These are phyloP conservation scores for Hycleus phaleratus DNA, from an alignment of 1,140 invertebrate species.

Conservation along the genomic window DNA sequence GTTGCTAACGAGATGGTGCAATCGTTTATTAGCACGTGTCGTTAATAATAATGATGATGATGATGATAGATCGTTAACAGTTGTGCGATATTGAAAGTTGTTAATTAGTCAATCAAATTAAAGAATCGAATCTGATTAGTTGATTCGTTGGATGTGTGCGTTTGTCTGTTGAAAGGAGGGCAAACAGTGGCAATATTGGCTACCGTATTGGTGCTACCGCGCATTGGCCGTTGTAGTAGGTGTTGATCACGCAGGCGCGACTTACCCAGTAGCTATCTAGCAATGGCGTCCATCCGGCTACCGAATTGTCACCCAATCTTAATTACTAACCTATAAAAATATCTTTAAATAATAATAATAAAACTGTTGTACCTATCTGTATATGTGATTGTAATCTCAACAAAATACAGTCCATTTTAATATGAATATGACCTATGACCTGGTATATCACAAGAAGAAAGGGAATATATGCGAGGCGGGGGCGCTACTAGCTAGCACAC, in stretches of 20 bases:
- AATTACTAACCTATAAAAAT: too few species aligned
- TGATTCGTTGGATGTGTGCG: too few species aligned
- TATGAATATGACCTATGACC: slow-evolving; percentile 13
- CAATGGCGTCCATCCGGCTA: slow-evolving; percentile 3
- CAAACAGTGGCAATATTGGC: slow-evolving; percentile 18
- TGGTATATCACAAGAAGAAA: background rate
- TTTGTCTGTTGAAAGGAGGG: slow-evolving; percentile 3
- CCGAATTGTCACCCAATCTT: background rate
- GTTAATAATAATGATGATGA: background rate
- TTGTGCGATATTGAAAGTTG: too few species aligned
- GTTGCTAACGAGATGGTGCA: slow-evolving; percentile 3
- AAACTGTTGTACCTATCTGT: background rate
- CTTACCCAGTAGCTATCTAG: slow-evolving; percentile 9
- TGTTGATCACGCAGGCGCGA: slow-evolving; percentile 10
- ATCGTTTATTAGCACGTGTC: slow-evolving; percentile 4
- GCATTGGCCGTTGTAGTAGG: slow-evolving; percentile 10
- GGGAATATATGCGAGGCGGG: slow-evolving; percentile 8
- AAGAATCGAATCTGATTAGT: too few species aligned
- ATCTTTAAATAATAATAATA: background rate
- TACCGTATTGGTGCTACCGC: slow-evolving; percentile 18
- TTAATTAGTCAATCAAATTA: too few species aligned
- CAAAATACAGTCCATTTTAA: background rate
- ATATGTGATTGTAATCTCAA: background rate
- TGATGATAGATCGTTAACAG: too few species aligned
- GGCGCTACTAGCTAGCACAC: slow-evolving; percentile 14